Percentiles rank a stretch among this genome's conserved stretches.
phyloP scores from a whole-genome alignment of 35 echinoderm and acorn worm genomes.

The Apostichopus californicus region DNA sequence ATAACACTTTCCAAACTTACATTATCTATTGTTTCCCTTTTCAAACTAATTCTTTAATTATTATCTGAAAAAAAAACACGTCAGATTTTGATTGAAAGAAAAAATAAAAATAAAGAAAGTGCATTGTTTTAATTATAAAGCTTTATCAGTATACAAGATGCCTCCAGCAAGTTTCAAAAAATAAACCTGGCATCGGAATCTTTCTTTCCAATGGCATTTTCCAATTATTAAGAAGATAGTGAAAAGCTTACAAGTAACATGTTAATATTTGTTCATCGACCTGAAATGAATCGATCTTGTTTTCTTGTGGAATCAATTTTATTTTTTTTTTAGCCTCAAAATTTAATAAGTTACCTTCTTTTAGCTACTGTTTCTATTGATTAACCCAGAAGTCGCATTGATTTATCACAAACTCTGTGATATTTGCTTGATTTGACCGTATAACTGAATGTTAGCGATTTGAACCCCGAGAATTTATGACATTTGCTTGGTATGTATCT shows the following conservation, averaged over 20 bases:
- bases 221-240: neutral
- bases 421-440: neutral
- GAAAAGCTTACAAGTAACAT: neutral
- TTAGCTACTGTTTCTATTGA: neutral
- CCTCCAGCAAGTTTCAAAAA: no score
- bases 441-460: neutral
- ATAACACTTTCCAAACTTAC: no score
- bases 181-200: neutral
- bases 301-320: neutral
- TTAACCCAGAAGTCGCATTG: slow-evolving; percentile 3
- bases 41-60: no score
- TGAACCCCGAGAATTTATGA: neutral
- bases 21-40: no score
- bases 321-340: neutral
- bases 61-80: no score
- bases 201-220: neutral
- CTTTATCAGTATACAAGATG: no score
- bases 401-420: neutral
- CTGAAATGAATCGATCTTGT: neutral
- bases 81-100: no score
- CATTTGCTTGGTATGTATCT: neutral
- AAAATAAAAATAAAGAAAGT: no score
- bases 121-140: no score
- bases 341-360: slow-evolving; percentile 1
- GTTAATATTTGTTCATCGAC: neutral